Evolutionary conservation across 1,140 invertebrate species (phyloP), one percentile per base, ranked within the genome.

Genomic region (Lordiphosa stackelbergi): DNA sequence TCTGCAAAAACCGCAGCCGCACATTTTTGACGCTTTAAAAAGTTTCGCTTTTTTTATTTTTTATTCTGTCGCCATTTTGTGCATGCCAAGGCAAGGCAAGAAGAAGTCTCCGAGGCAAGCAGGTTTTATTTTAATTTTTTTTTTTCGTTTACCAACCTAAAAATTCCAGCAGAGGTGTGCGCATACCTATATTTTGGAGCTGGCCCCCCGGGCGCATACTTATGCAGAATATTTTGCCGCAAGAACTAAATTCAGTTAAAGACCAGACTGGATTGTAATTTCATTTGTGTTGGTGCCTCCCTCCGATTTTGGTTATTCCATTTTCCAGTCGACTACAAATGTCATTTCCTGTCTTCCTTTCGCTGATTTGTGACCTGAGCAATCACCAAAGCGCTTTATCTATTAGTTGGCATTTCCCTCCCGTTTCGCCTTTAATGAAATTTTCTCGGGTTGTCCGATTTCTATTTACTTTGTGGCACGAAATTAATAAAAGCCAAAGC

Each of bases 381-480:
- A 73, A 79, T 66, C 79, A 68, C 74, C 71, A 79, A 73, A 68
- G 58, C 66, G 65, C 66, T 71, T 84, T 84, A 74, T 84, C 66
- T 79, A 78, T 72, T 78, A 74, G 65, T 79, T 64, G 71, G 63
- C 28, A 72, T 71, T 75, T 53, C 42, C 64, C 10, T 11, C 55
- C 42, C 51, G 54, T 40, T 51, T 35, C 43, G 41, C 52, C 72
- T 81, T 81, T 81, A 81, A 81, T 81, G 71, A 81, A 81, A 81
- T 81, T 81, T 81, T 66, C 71, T 75, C 63, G 77, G 62, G 66
- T 69, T 61, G 66, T 52, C 62, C 42, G 47, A 59, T 63, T 79
- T 71, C 74, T 81, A 74, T 81, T 81, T 81, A 83, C 77, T 83
- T 83, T 81, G 75, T 60, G 68, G 63, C 72, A 72, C 54, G 60